phyloP scores from a whole-genome alignment of 1,140 invertebrate species.

The Leptinotarsa lineolata region DNA sequence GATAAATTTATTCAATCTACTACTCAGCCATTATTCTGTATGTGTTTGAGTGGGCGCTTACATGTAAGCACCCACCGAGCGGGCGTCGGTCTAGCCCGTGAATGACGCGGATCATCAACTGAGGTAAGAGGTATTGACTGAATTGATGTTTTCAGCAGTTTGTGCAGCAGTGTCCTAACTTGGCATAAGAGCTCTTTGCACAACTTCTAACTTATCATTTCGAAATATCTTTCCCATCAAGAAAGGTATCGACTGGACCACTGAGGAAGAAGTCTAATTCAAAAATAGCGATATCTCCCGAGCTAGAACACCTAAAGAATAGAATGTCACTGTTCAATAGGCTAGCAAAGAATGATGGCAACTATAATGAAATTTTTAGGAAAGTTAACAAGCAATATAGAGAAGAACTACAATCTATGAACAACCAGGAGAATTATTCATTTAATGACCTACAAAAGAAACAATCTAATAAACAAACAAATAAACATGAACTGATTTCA shows the following conservation, averaged over 20 bases:
- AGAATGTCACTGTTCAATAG: constrained; percentile 17
- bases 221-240: constrained; percentile 7
- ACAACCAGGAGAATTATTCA: background rate
- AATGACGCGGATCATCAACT: too few relatives aligned
- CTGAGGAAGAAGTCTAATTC: constrained; percentile 8
- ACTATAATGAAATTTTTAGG: background rate
- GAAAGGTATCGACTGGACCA: constrained; percentile 3
- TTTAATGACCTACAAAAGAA: background rate
- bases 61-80: too few relatives aligned
- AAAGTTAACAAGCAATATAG: constrained; percentile 12
- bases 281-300: constrained; percentile 10
- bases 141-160: too few relatives aligned
- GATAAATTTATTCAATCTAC: too few relatives aligned
- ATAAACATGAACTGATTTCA: constrained; percentile 16
- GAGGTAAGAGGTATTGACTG: too few relatives aligned
- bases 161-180: constrained; percentile 12
- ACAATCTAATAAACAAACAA: background rate
- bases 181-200: constrained; percentile 5
- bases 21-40: too few relatives aligned
- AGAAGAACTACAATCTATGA: constrained; percentile 7
- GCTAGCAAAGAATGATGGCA: constrained; percentile 13
- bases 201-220: constrained; percentile 1
- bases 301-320: constrained; percentile 3
- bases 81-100: too few relatives aligned
- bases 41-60: too few relatives aligned